Evolutionary conservation across 2,797 vertebrate genomes (phyloP), one percentile per base, ranked within the genome.

Genomic region (Gouania willdenowi): DNA sequence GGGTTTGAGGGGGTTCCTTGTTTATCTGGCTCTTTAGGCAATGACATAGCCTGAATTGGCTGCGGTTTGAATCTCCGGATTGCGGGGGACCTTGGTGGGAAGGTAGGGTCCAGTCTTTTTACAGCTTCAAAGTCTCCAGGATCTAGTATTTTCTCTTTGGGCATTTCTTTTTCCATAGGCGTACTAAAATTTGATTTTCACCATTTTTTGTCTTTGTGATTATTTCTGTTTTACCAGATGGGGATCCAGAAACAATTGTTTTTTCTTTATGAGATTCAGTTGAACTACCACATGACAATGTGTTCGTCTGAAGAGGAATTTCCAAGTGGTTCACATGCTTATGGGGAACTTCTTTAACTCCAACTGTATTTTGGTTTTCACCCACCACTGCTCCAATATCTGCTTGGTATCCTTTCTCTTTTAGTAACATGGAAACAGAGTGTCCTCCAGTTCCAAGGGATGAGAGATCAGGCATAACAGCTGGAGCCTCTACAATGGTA

Each of bases 331-430:
- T 90, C 6, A 91, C 79, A 51, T 90, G 90, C 44, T 88, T 91
- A 31, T 5, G 45, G 6, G 61, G 50, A 44, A 46, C 47, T 15
- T 32, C 57, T 63, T 73, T 82, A 29, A 8, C 43, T 37, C n/a
- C 67, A 28, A 18, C 9, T 21, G 17, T 21, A 38, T 47, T 66
- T 26, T 74, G 58, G 15, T 26, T 37, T 5, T 88, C 82, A 12
- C 82, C 77, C 4, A 90, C 65, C 32, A 87, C 72, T 47, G 85
- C 71, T 54, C 90, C 89, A 40, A 91, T 90, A 38, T 91, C 88
- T 46, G 90, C 89, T 40, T 90, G 90, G 70, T 87, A 90, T 25
- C 88, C 89, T 64, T 91, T 91, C 42, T 90, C 90, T 60, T 89
- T 91, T 41, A 88, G 16, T 31, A 91, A 56, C 87, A 87, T 88